Percentiles rank a stretch among this genome's conserved stretches.
These are phyloP conservation scores for Enhydra lutris DNA, from an alignment of 2,113 vertebrate species.

Conservation along the genomic window DNA sequence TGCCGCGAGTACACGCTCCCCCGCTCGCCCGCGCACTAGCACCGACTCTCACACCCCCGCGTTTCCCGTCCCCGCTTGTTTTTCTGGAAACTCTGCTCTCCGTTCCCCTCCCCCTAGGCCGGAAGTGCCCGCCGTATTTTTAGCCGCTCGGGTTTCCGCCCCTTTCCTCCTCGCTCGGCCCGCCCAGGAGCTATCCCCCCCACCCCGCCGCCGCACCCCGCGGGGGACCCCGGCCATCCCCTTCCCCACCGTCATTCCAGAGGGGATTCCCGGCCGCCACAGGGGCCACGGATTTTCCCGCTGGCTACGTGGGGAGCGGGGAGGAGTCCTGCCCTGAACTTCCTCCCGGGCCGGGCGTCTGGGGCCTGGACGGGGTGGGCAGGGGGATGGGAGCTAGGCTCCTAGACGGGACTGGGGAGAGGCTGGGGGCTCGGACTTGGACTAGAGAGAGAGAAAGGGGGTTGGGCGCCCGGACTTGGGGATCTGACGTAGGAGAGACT, in stretches of 20 bases:
- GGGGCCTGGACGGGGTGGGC: background rate
- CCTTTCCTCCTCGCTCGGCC: background rate
- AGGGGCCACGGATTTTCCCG: slow-evolving; percentile 67
- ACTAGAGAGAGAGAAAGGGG: too few species aligned
- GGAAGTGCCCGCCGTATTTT: slow-evolving; percentile 73
- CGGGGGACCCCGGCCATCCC: slow-evolving; percentile 54
- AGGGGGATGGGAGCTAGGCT: too few species aligned
- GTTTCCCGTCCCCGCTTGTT: slow-evolving; percentile 74
- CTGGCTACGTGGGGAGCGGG: slow-evolving; percentile 51
- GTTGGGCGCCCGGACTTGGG: background rate
- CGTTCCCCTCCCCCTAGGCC: slow-evolving; percentile 60
- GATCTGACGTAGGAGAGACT: background rate
- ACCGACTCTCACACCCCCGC: slow-evolving; percentile 69
- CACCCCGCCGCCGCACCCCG: background rate
- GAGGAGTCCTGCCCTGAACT: slow-evolving; percentile 49
- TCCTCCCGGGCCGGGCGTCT: slow-evolving; percentile 1
- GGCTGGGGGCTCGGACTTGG: background rate
- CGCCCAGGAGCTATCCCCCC: background rate
- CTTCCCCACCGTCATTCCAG: slow-evolving; percentile 70
- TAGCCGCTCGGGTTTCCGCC: slow-evolving; percentile 74
- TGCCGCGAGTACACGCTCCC: slow-evolving; percentile 20
- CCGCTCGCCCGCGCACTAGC: slow-evolving; percentile 12
- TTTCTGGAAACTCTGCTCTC: slow-evolving; percentile 75
- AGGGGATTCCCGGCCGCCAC: slow-evolving; percentile 71
- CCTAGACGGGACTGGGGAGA: background rate